A percentile compares a stretch with the other conserved stretches of the same genome.
Conservation (phyloP, 2,797 vertebrate species). For the Caiman crocodilus region DNA sequence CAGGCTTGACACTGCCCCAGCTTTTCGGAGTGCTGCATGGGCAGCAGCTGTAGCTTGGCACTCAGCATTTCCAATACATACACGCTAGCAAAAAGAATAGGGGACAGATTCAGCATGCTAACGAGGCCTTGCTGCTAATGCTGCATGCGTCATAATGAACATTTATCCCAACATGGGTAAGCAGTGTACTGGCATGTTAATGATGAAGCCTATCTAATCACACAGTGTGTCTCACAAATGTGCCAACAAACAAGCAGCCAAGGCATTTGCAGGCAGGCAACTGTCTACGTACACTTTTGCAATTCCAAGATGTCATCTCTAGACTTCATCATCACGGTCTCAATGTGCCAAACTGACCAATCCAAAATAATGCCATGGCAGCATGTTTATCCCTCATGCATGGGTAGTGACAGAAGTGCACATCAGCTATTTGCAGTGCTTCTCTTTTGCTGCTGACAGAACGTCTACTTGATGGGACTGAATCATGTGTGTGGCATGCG, state of each 20-base stretch:
- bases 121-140: neutral
- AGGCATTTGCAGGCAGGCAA: neutral
- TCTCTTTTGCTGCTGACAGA: slow-evolving; percentile 1
- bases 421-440: neutral
- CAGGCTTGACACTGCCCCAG: neutral
- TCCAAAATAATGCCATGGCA: neutral
- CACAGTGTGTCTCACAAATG: neutral
- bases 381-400: neutral
- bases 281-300: too few relatives aligned
- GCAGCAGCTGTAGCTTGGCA: slow-evolving; percentile 10
- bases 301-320: neutral
- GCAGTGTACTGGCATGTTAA: neutral
- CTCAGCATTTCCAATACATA: neutral
- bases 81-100: neutral
- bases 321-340: neutral
- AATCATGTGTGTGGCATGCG: neutral
- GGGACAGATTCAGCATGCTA: neutral
- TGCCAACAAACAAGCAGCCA: accelerated
- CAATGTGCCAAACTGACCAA: neutral
- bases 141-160: accelerated
- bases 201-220: neutral
- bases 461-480: slow-evolving; percentile 3
- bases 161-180: neutral
- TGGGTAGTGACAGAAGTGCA: too few relatives aligned
- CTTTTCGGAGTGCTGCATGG: neutral